Conservation (phyloP, 2,797 vertebrate genomes). For the Acanthurus leucopareius region DNA sequence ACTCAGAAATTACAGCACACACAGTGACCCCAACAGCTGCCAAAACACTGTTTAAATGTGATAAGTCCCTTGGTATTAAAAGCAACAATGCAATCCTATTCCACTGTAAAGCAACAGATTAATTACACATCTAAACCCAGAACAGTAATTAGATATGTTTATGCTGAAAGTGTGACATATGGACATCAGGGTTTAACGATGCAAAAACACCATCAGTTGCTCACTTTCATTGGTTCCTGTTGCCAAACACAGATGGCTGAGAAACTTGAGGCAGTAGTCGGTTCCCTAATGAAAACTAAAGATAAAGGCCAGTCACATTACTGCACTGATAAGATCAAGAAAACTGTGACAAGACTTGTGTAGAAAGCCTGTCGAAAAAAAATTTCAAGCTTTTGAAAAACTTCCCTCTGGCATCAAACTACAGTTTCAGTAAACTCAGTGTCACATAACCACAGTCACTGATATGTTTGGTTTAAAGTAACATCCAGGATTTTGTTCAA, state of each 20-base stretch:
- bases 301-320: not conserved
- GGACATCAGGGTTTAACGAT: not conserved
- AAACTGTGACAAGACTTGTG: not conserved
- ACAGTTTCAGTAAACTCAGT: not conserved
- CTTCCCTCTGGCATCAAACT: not conserved
- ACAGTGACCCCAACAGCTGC: slow-evolving; percentile 21
- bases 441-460: not conserved
- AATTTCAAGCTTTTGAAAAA: not conserved
- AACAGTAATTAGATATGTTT: slow-evolving; percentile 5
- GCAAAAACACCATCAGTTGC: not conserved
- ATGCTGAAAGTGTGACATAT: not conserved
- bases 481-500: slow-evolving; percentile 12
- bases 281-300: not conserved
- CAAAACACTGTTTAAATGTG: slow-evolving; percentile 31
- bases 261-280: not conserved
- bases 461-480: slow-evolving; percentile 13
- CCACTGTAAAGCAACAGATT: not conserved
- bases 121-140: not conserved
- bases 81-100: slow-evolving; percentile 3
- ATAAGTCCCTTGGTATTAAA: slow-evolving; percentile 10
- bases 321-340: not conserved
- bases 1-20: slow-evolving; percentile 26
- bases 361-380: not conserved
- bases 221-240: not conserved
- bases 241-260: not conserved